These are phyloP conservation scores for Drosophila navojoa DNA, from an alignment of 1,140 invertebrate genomes.

Conservation along the genomic window DNA sequence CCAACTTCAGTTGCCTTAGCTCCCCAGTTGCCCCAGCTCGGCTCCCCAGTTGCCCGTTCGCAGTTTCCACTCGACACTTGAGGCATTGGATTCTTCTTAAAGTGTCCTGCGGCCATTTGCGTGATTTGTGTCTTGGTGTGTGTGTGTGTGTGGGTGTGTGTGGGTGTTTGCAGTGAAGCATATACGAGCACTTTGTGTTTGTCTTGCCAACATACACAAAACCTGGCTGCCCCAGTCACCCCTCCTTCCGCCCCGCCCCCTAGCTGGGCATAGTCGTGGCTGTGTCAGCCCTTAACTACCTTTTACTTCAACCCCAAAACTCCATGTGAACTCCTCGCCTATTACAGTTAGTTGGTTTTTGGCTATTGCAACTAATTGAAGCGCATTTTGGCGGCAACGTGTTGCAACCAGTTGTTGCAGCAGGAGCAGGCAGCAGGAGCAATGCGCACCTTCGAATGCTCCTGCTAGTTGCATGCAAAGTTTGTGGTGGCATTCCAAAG, in stretches of 20 bases:
- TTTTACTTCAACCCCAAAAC: neutral
- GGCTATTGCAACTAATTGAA: constrained; percentile 22
- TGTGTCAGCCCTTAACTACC: constrained; percentile 21
- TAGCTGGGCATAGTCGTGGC: neutral
- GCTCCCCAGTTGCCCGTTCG: constrained; percentile 20
- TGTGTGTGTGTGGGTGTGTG: constrained; percentile 33
- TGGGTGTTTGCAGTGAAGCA: constrained; percentile 60
- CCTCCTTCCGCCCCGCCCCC: neutral
- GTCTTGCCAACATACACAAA: constrained; percentile 75
- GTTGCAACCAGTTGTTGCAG: constrained; percentile 33
- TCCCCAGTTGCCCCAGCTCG: constrained; percentile 2
- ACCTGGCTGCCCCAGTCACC: constrained; percentile 14
- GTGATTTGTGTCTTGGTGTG: constrained; percentile 70
- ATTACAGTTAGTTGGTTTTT: neutral
- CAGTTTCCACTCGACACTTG: constrained; percentile 38
- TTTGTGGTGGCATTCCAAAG: neutral
- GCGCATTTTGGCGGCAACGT: constrained; percentile 20
- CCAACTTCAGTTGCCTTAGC: constrained; percentile 35
- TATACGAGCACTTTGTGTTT: constrained; percentile 70
- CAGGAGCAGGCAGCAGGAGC: neutral
- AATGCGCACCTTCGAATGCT: neutral
- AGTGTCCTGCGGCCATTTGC: constrained; percentile 69
- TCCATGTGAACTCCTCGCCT: neutral
- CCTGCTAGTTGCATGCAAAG: constrained; percentile 8
- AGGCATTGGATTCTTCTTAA: constrained; percentile 80